phyloP scores from a whole-genome alignment of 2,113 vertebrate species.

The Chaenogobius annularis region DNA sequence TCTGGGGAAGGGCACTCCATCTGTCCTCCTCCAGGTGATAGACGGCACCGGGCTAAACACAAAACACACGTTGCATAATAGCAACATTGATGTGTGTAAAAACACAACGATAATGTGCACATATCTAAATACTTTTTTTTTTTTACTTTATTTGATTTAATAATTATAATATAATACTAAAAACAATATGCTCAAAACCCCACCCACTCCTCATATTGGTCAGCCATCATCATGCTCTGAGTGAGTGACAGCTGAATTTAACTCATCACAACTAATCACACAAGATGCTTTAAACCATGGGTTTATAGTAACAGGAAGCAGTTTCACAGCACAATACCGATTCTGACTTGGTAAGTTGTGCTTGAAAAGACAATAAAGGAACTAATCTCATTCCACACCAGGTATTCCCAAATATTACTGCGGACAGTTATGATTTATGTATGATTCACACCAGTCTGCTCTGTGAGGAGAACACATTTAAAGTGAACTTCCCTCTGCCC shows the following conservation, averaged over 20 bases:
- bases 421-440: neutral
- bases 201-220: too few relatives aligned
- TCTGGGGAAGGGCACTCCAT: conserved; percentile 84
- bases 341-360: neutral
- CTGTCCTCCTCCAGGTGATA: conserved; percentile 88
- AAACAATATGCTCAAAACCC: too few relatives aligned
- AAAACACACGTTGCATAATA: neutral
- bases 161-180: too few relatives aligned
- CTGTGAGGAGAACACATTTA: conserved; percentile 15
- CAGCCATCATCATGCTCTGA: too few relatives aligned
- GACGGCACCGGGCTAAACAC: conserved; percentile 86
- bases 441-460: neutral
- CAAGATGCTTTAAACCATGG: too few relatives aligned
- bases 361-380: neutral
- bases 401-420: neutral
- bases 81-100: too few relatives aligned
- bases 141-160: too few relatives aligned
- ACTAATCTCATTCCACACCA: neutral
- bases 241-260: too few relatives aligned
- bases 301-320: neutral
- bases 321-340: neutral
- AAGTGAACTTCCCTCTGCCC: conserved; percentile 3
- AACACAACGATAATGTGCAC: too few relatives aligned
- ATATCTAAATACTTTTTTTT: too few relatives aligned
- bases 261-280: too few relatives aligned